phyloP scores from a whole-genome alignment of 1,140 invertebrate genomes.

The Diabrotica undecimpunctata region DNA sequence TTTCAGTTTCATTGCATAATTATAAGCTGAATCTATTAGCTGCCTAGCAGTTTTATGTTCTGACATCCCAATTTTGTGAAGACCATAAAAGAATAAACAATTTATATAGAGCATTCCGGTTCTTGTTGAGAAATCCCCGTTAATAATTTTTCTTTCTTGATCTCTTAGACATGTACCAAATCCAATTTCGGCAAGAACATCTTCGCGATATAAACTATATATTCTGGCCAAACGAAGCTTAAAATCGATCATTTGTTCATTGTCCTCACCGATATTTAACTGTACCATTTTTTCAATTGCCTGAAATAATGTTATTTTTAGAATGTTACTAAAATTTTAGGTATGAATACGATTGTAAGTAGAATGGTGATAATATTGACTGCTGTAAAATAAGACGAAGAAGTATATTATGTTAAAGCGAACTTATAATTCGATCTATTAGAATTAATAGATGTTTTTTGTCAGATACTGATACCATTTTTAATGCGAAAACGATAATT shows the following conservation, averaged over 20 bases:
- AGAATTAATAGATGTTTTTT: no score
- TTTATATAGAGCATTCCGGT: slow-evolving; percentile 45
- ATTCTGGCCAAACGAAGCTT: slow-evolving; percentile 43
- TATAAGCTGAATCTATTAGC: slow-evolving; percentile 39
- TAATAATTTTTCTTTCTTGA: slow-evolving; percentile 40
- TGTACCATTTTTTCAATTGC: slow-evolving; percentile 30
- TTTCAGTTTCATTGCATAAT: slow-evolving; percentile 42
- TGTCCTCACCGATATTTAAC: slow-evolving; percentile 30
- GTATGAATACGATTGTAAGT: slow-evolving; percentile 18
- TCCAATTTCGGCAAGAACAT: slow-evolving; percentile 41
- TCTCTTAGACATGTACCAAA: slow-evolving; percentile 42
- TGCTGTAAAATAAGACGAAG: no score
- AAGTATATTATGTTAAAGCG: no score
- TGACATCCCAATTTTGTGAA: slow-evolving; percentile 40
- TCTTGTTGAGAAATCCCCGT: slow-evolving; percentile 39
- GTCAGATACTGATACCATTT: no score
- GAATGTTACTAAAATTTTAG: slow-evolving; percentile 22
- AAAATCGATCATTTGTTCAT: slow-evolving; percentile 43
- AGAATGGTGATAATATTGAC: no score
- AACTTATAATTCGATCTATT: no score
- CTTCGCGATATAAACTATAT: slow-evolving; percentile 39
- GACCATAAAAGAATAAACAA: slow-evolving; percentile 44
- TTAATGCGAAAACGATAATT: no score
- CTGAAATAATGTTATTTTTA: background rate
- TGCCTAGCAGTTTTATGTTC: slow-evolving; percentile 38